Conservation (phyloP, 2,113 vertebrate species). For the Catharus bicknelli region DNA sequence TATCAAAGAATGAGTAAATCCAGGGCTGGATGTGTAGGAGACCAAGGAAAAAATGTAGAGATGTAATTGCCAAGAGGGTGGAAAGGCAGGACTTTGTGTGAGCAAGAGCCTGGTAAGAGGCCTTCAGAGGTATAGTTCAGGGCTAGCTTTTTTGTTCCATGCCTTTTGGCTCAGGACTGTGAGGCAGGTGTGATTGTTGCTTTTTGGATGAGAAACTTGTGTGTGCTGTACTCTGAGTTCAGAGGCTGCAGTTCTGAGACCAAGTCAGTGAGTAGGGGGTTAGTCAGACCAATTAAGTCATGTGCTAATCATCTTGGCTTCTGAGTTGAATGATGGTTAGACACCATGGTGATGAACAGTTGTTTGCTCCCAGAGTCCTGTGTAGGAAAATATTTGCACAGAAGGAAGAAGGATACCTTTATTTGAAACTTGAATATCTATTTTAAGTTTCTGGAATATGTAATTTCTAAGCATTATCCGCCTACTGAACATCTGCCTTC, state of each 20-base stretch:
- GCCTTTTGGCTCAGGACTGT: neutral
- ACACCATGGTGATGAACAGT: neutral
- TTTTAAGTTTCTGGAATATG: slow-evolving; percentile 60
- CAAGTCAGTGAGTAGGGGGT: neutral
- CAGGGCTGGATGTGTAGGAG: neutral
- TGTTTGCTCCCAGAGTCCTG: slow-evolving; percentile 14
- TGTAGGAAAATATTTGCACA: slow-evolving; percentile 51
- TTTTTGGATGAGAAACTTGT: neutral
- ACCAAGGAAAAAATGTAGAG: neutral
- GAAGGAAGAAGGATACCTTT: slow-evolving; percentile 40
- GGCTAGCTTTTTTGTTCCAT: neutral
- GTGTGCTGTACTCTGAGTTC: neutral
- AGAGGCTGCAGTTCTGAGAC: neutral
- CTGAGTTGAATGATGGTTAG: neutral
- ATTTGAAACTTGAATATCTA: slow-evolving; percentile 55
- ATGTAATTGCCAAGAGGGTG: neutral
- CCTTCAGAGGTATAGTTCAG: neutral
- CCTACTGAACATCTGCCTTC: slow-evolving; percentile 68
- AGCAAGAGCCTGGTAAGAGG: neutral
- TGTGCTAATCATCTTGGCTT: neutral
- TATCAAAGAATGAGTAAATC: neutral
- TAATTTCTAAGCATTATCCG: slow-evolving; percentile 54
- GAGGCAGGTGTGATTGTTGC: neutral
- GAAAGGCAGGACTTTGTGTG: neutral
- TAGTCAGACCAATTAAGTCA: neutral